Conservation (phyloP, 2,113 vertebrate species). For the Eulacestoma nigropectus region DNA sequence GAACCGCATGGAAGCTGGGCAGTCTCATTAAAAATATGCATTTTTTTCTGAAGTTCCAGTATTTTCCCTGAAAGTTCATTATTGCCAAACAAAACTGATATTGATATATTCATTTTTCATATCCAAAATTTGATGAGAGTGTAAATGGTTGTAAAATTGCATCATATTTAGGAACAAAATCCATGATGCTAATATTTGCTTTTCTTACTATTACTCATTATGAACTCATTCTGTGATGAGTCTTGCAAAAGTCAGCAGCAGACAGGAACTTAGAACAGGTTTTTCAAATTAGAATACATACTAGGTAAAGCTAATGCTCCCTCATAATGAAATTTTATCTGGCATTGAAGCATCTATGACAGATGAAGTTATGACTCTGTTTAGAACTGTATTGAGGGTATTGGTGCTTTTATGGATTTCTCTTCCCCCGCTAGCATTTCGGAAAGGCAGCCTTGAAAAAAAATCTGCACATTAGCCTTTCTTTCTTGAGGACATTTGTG, state of each 20-base stretch:
- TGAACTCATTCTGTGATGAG: not conserved
- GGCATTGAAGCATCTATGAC: not conserved
- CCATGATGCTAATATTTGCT: not conserved
- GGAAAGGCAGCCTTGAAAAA: not conserved
- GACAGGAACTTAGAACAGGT: not conserved
- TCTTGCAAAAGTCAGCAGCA: not conserved
- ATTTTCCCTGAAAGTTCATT: not conserved
- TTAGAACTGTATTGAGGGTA: not conserved
- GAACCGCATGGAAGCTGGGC: not conserved
- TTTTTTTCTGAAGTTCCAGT: not conserved
- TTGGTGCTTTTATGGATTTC: not conserved
- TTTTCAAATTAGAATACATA: not conserved
- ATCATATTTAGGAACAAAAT: not conserved
- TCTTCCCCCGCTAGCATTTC: not conserved
- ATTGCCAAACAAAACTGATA: not conserved
- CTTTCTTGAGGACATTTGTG: slow-evolving; percentile 19
- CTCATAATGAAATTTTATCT: not conserved
- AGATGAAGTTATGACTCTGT: not conserved
- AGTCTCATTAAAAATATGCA: not conserved
- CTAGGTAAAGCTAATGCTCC: not conserved
- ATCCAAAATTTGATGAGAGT: not conserved
- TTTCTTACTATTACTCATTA: not conserved
- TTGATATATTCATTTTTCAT: not conserved
- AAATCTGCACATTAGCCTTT: not conserved
- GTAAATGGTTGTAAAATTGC: not conserved